These are phyloP conservation scores for Myopa testacea DNA, from an alignment of 2,888 invertebrate species.

Conservation along the genomic window DNA sequence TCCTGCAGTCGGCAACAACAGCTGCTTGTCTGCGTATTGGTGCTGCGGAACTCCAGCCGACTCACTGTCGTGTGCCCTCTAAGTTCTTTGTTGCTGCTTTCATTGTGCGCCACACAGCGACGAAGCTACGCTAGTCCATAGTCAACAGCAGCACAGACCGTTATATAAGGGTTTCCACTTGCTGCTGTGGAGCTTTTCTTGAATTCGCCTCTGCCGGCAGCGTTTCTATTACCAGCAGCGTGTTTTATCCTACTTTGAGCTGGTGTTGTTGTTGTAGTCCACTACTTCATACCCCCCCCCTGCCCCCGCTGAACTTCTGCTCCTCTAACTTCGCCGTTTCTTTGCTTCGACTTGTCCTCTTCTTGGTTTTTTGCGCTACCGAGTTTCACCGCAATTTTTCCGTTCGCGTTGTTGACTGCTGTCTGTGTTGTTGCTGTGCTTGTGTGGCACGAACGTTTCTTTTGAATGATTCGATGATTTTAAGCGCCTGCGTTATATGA, in stretches of 20 bases:
- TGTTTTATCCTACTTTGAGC: conserved; percentile 55
- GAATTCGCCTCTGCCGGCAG: conserved; percentile 6
- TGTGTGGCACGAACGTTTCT: conserved; percentile 60
- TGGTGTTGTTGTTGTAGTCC: conserved; percentile 40
- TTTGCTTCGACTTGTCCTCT: conserved; percentile 23
- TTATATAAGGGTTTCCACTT: conserved; percentile 43
- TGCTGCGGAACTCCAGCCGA: conserved; percentile 19
- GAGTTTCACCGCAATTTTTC: conserved; percentile 22
- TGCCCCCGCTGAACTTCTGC: neutral
- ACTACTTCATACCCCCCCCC: conserved; percentile 13
- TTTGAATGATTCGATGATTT: conserved; percentile 70
- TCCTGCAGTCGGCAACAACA: conserved; percentile 21
- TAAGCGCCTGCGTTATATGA: conserved; percentile 70
- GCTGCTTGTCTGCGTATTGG: conserved; percentile 34
- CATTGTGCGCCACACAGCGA: neutral
- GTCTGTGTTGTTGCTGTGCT: conserved; percentile 31
- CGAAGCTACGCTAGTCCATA: neutral
- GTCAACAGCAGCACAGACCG: neutral
- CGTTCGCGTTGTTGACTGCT: conserved; percentile 42
- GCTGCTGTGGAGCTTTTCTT: conserved; percentile 6
- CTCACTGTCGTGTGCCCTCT: neutral
- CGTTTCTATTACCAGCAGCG: conserved; percentile 28
- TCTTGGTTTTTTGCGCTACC: conserved; percentile 39
- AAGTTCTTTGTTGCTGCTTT: neutral
- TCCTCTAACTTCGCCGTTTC: conserved; percentile 20